Evolutionary conservation across 2,113 vertebrate species (phyloP).

Genomic region (Callospermophilus lateralis): DNA sequence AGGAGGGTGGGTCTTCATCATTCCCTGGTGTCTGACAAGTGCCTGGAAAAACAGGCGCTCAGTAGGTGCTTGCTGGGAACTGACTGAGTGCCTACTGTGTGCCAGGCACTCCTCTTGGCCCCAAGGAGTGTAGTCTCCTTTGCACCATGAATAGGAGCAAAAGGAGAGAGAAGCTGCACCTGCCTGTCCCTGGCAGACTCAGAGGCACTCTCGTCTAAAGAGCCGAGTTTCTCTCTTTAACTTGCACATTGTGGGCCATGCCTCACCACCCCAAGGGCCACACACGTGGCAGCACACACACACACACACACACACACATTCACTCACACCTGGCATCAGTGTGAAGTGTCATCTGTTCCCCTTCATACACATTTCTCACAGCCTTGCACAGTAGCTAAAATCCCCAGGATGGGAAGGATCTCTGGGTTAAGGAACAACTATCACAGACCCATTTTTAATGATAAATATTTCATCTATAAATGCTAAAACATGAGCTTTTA

Average conservation of each 20-base stretch:
- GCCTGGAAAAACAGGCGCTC: neutral
- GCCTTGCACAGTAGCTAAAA: neutral
- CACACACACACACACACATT: neutral
- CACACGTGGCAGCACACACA: accelerated
- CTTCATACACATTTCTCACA: neutral
- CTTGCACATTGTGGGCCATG: neutral
- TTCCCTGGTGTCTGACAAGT: neutral
- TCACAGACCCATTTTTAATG: neutral
- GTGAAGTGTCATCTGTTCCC: neutral
- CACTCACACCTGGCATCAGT: neutral
- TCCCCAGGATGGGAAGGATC: neutral
- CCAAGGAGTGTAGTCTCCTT: neutral
- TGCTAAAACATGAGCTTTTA: neutral
- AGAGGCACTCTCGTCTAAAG: neutral
- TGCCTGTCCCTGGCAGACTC: neutral
- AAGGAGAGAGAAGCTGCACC: neutral
- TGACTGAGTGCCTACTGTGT: neutral
- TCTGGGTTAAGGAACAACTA: neutral
- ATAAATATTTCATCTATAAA: conserved; percentile 9
- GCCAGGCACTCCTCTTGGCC: neutral
- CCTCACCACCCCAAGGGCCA: neutral
- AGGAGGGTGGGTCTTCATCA: neutral
- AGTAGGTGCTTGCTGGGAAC: neutral
- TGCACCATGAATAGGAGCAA: neutral
- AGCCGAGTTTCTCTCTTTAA: neutral